A percentile compares a stretch with the other conserved stretches of the same genome.
These are phyloP conservation scores for Globodera ellingtonae DNA, from an alignment of 1,140 invertebrate species.

Conservation along the genomic window DNA sequence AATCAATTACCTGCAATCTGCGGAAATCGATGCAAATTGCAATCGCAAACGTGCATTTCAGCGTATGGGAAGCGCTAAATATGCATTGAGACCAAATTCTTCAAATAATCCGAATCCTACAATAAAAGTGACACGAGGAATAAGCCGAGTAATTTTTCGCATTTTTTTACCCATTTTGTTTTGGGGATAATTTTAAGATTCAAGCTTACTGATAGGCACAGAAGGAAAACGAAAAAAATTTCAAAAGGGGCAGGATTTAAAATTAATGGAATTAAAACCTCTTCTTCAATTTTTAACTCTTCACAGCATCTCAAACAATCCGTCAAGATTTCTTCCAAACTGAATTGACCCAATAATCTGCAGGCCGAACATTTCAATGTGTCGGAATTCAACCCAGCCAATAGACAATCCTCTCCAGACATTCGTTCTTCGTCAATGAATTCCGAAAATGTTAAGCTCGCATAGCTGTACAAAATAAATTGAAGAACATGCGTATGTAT, in stretches of 20 bases:
- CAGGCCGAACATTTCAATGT: conserved; percentile 59
- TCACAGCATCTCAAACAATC: conserved; percentile 61
- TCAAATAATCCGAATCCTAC: not conserved
- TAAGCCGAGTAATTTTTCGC: not conserved
- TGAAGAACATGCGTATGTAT: not conserved
- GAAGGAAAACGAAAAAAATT: not conserved
- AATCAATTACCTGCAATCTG: conserved; percentile 55
- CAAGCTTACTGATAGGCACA: not conserved
- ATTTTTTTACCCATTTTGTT: not conserved
- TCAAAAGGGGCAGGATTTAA: too few species aligned
- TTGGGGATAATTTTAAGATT: not conserved
- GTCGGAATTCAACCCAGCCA: conserved; percentile 51
- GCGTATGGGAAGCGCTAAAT: conserved; percentile 61
- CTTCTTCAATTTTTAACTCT: conserved; percentile 52
- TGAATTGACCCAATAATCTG: conserved; percentile 51
- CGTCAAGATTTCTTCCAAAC: conserved; percentile 50
- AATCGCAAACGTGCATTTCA: conserved; percentile 60
- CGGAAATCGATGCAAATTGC: conserved; percentile 61
- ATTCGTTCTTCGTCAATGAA: conserved; percentile 45
- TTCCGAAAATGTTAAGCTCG: not conserved
- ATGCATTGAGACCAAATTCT: not conserved
- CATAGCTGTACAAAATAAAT: not conserved
- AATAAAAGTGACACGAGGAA: not conserved
- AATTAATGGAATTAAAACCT: conserved; percentile 40
- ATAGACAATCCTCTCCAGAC: conserved; percentile 49